Evolutionary conservation across 2,797 vertebrate genomes (phyloP), one percentile per base, ranked within the genome.

Genomic region (Scyliorhinus canicula): DNA sequence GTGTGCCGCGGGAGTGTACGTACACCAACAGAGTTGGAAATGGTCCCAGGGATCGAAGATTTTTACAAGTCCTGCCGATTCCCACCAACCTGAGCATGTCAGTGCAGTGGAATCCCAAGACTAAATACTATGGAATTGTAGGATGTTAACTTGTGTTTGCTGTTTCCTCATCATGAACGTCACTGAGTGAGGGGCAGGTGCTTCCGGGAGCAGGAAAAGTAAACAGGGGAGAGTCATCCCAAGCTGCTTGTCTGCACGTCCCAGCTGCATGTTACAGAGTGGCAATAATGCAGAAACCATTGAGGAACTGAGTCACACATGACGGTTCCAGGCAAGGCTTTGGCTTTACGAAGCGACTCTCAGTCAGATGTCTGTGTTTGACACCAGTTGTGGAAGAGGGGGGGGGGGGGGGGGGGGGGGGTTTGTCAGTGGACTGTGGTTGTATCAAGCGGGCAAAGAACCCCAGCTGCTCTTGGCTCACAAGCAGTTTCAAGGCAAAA

Each of bases 191-290:
- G 3, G 21, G 88, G 9, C 88, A 91, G 88, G 60, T 91, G 88
- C n/a, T 65, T 91, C 88, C 88, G 19, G 24, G 35, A 40, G 57
- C 60, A 44, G 88, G 88, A 65, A 65, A 65, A 91, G 88, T 44
- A 91, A 91, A 91, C 88, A 91, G 88, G 88, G 60, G 57, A 63
- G n/a, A 65, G 57, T 65, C 88, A 65, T 65, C 60, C 88, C 21
- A 44, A 6, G n/a, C 88, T 91, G 57, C 40, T 57, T 19, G 14
- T 4, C 85, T 57, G 52, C 52, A 44, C 40, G n/a, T 63, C 7
- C 60, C 88, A 91, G n/a, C 88, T 91, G n/a, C 19, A 44, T 21
- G 19, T 65, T 91, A 44, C 57, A 52, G 21, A 7, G n/a, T 44
- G 6, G 19, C 52, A 35, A 31, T 35, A 63, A 90, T 60, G 86